Evolutionary conservation across 2,797 vertebrate species (phyloP).

Genomic region (Syncerus caffer): DNA sequence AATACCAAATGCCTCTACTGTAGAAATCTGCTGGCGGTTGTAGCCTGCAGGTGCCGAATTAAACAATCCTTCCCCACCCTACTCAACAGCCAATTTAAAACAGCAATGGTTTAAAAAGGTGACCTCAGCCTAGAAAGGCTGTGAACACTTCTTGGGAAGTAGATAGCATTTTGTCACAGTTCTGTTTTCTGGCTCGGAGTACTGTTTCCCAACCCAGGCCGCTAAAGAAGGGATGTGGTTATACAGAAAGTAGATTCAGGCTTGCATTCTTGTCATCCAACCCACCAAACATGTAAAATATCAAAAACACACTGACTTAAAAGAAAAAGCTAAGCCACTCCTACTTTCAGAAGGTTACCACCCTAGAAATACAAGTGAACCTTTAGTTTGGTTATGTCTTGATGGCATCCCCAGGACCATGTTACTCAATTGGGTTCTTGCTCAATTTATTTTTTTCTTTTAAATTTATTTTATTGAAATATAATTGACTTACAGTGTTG

Average conservation of each 20-base stretch:
- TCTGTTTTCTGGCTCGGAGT: slow-evolving; percentile 41
- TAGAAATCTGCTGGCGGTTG: neutral
- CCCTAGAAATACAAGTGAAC: slow-evolving; percentile 18
- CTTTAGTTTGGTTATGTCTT: neutral
- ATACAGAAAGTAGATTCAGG: slow-evolving; percentile 64
- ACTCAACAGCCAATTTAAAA: neutral
- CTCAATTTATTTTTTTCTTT: neutral
- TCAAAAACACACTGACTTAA: slow-evolving; percentile 61
- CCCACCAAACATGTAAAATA: slow-evolving; percentile 49
- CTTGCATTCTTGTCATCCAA: slow-evolving; percentile 62
- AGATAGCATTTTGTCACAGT: neutral
- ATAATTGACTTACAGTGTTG: neutral
- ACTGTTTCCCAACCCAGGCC: slow-evolving; percentile 48
- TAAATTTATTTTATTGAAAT: neutral
- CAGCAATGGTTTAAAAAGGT: neutral
- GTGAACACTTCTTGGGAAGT: neutral
- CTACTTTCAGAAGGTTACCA: slow-evolving; percentile 40
- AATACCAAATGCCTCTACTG: neutral
- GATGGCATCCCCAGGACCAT: neutral
- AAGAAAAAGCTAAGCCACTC: slow-evolving; percentile 41
- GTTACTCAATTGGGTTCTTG: neutral
- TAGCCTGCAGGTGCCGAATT: neutral
- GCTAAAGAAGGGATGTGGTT: slow-evolving; percentile 72
- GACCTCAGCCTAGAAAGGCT: neutral
- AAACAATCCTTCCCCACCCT: neutral